Conservation (phyloP, 2,888 invertebrate species). For the Oscheius sp. region DNA sequence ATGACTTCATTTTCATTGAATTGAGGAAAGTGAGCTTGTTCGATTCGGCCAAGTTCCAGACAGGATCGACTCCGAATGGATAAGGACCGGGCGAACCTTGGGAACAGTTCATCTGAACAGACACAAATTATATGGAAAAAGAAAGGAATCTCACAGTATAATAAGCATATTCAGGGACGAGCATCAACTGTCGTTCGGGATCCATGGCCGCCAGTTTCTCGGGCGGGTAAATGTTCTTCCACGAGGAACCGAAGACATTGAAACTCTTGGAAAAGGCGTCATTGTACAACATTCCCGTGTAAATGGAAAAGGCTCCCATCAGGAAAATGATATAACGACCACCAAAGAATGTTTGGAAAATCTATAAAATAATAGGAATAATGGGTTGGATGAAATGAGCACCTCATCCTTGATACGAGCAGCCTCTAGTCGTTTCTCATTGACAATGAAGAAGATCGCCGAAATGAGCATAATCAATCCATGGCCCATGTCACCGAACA, state of each 20-base stretch:
- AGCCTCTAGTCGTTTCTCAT: slow-evolving; percentile 84
- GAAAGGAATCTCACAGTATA: slow-evolving; percentile 29
- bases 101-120: not conserved
- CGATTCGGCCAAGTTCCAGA: slow-evolving; percentile 67
- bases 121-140: too few relatives aligned
- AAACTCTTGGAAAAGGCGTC: slow-evolving; percentile 95
- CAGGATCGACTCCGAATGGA: slow-evolving; percentile 88
- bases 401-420: slow-evolving; percentile 71
- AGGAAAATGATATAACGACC: slow-evolving; percentile 96
- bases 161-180: slow-evolving; percentile 53
- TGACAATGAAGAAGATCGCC: slow-evolving; percentile 94
- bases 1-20: slow-evolving; percentile 95
- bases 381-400: not conserved
- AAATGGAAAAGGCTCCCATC: slow-evolving; percentile 97
- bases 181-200: slow-evolving; percentile 48
- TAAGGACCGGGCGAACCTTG: slow-evolving; percentile 78
- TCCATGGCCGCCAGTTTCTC: slow-evolving; percentile 24
- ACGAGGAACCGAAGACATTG: slow-evolving; percentile 92
- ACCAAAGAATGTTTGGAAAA: slow-evolving; percentile 97
- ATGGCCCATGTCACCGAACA: slow-evolving; percentile 98
- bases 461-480: slow-evolving; percentile 90
- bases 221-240: slow-evolving; percentile 76
- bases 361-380: slow-evolving; percentile 77
- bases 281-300: slow-evolving; percentile 97
- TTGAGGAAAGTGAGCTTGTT: slow-evolving; percentile 86